Conservation (phyloP, 1,140 invertebrate species). For the Brachionus rubens region DNA sequence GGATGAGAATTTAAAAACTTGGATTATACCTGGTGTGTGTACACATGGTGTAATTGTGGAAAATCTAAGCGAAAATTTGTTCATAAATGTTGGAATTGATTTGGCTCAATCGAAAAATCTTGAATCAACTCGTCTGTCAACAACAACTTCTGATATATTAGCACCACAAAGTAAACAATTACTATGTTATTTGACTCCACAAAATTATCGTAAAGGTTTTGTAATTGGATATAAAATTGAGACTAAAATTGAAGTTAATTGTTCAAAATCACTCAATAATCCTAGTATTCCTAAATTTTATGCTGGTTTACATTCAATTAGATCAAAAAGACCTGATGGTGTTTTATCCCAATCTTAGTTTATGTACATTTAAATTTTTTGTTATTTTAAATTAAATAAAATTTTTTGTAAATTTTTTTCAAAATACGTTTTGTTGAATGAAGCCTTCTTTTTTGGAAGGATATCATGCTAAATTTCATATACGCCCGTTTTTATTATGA, state of each 20-base stretch:
- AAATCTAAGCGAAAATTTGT: conserved; percentile 27
- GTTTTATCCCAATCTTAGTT: not conserved
- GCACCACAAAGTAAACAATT: conserved; percentile 2
- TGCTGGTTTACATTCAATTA: not conserved
- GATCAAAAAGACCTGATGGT: not conserved
- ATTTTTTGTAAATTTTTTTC: conserved; percentile 4
- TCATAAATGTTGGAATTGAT: not conserved
- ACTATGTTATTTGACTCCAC: conserved; percentile 21
- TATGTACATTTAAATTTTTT: not conserved
- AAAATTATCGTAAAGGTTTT: conserved; percentile 33
- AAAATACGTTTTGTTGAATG: too few species aligned
- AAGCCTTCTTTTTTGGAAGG: too few species aligned
- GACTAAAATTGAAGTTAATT: not conserved
- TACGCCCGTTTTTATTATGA: too few species aligned
- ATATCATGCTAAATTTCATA: too few species aligned
- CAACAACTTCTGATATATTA: not conserved
- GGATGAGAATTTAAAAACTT: conserved; percentile 10
- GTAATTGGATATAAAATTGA: conserved; percentile 39
- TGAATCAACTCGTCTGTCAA: conserved; percentile 18
- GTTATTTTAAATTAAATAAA: not conserved
- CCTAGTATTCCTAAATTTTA: conserved; percentile 25
- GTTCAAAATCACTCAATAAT: not conserved
- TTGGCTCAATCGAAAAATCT: conserved; percentile 35
- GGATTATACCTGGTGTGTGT: not conserved
- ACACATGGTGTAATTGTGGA: conserved; percentile 29